Evolutionary conservation across 2,888 invertebrate species (phyloP).

Genomic region (Aporophyla nigra): DNA sequence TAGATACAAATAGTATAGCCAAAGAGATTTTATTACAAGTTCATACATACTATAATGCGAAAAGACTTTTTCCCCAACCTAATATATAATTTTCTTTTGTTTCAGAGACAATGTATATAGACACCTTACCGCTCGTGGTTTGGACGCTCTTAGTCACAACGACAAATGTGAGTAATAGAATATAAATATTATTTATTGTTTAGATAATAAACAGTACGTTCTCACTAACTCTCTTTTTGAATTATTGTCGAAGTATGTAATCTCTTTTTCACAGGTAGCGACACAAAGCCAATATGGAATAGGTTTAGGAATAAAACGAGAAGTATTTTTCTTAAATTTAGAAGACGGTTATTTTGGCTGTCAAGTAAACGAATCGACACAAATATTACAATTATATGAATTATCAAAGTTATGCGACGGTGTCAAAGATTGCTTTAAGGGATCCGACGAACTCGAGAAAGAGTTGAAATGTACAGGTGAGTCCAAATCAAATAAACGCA

Average conservation of each 20-base stretch:
- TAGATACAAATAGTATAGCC: no score
- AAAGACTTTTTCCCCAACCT: no score
- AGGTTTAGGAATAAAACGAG: slow-evolving; percentile 96
- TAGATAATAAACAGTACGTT: slow-evolving; percentile 1
- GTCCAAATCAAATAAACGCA: slow-evolving; percentile 71
- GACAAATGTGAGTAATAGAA: slow-evolving; percentile 93
- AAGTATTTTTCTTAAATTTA: slow-evolving; percentile 98
- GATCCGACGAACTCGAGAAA: slow-evolving; percentile 96
- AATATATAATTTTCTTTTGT: slow-evolving; percentile 87
- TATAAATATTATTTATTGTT: slow-evolving; percentile 22
- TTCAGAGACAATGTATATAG: slow-evolving; percentile 97
- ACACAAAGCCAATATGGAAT: slow-evolving; percentile 95
- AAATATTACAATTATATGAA: slow-evolving; percentile 98
- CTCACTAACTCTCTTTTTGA: slow-evolving; percentile 16
- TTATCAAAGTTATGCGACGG: slow-evolving; percentile 98
- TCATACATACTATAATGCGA: no score
- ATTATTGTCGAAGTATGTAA: slow-evolving; percentile 54
- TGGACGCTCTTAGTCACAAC: slow-evolving; percentile 96
- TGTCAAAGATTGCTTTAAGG: slow-evolving; percentile 96
- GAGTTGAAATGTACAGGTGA: slow-evolving; percentile 98
- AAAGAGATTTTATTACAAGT: no score
- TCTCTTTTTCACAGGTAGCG: slow-evolving; percentile 91
- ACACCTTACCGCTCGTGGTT: slow-evolving; percentile 97
- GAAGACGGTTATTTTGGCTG: slow-evolving; percentile 99
- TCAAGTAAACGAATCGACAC: slow-evolving; percentile 98